Conservation (phyloP, 2,113 vertebrate species). For the Myotis yumanensis region DNA sequence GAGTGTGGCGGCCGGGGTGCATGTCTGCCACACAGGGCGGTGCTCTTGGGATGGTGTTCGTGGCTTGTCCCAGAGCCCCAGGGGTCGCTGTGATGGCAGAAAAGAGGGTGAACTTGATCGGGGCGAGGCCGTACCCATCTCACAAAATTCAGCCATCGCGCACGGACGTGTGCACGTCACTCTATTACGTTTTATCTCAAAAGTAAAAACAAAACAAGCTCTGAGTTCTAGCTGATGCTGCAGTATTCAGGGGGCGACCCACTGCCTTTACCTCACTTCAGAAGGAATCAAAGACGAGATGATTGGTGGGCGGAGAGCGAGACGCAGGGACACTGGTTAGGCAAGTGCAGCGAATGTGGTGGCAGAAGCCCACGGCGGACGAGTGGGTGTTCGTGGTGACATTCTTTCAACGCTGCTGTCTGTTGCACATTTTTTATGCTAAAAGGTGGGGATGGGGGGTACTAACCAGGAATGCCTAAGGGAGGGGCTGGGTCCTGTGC, state of each 20-base stretch:
- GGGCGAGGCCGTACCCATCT: rapidly evolving
- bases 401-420: neutral
- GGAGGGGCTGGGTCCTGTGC: neutral
- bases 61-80: neutral
- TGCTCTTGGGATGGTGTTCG: neutral
- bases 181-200: neutral
- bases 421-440: neutral
- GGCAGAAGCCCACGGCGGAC: neutral
- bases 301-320: rapidly evolving
- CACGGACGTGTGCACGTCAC: too few species aligned
- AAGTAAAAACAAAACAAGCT: neutral
- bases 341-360: neutral
- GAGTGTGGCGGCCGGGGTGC: rapidly evolving
- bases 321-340: too few species aligned
- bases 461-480: neutral
- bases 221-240: neutral
- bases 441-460: neutral
- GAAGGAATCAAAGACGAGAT: neutral
- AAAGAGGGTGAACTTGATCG: neutral
- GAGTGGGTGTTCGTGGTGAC: neutral
- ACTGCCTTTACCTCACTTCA: neutral
- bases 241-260: neutral
- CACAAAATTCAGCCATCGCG: neutral
- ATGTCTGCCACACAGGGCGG: rapidly evolving
- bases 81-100: neutral